phyloP scores from a whole-genome alignment of 2,797 vertebrate genomes.

The Phyllotis vaccarum region DNA sequence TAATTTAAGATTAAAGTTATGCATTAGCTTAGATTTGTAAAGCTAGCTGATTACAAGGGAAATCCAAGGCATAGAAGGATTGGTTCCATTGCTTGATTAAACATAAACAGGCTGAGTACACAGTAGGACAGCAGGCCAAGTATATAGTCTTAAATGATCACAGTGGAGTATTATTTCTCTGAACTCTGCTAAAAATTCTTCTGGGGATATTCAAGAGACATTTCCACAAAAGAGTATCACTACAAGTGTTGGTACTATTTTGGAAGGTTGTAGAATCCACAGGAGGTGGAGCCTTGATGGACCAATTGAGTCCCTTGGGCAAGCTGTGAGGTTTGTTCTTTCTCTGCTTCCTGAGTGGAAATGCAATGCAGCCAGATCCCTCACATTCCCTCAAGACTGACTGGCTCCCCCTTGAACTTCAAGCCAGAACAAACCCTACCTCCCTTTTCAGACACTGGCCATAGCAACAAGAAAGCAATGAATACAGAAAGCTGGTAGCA shows the following conservation, averaged over 20 bases:
- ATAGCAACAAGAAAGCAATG: background rate
- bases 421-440: no score
- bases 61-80: background rate
- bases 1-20: background rate
- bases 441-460: background rate
- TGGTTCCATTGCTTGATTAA: background rate
- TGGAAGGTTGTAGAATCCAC: background rate
- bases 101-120: background rate
- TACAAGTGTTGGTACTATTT: background rate
- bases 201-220: background rate
- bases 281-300: background rate
- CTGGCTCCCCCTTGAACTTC: background rate
- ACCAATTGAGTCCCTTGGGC: background rate
- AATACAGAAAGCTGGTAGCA: background rate
- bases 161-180: background rate
- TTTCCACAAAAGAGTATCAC: background rate
- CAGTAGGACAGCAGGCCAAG: background rate
- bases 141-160: background rate
- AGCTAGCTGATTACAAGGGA: background rate
- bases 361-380: background rate
- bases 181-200: background rate
- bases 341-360: background rate
- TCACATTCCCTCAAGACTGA: no score
- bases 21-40: background rate
- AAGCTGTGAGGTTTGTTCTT: background rate